These are phyloP conservation scores for Caenorhabditis sp. DNA, from an alignment of 2,888 invertebrate genomes.

Conservation along the genomic window DNA sequence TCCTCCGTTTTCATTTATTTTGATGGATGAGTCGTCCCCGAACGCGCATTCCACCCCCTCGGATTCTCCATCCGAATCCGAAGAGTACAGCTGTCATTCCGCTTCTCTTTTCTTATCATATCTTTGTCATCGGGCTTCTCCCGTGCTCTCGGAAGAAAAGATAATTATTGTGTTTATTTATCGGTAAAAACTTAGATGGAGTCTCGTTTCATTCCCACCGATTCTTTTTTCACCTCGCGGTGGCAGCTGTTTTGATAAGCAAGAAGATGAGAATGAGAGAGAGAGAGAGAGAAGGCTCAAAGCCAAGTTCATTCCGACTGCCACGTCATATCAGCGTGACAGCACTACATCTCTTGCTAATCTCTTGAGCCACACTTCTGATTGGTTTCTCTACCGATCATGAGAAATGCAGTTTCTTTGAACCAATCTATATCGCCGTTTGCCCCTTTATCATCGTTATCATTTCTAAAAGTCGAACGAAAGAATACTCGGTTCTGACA, in stretches of 20 bases:
- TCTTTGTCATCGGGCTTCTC: not conserved
- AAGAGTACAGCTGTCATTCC: slow-evolving; percentile 5
- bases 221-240: slow-evolving; percentile 18
- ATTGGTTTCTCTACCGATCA: no score
- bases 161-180: slow-evolving; percentile 46
- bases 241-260: slow-evolving; percentile 50
- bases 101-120: not conserved
- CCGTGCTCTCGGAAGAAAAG: not conserved
- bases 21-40: slow-evolving; percentile 33
- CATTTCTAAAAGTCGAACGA: slow-evolving; percentile 23
- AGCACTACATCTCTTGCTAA: not conserved
- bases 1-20: slow-evolving; percentile 12
- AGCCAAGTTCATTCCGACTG: not conserved
- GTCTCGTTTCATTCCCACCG: slow-evolving; percentile 29
- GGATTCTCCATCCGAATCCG: not conserved
- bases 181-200: slow-evolving; percentile 43
- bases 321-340: not conserved
- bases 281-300: not conserved
- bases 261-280: not conserved
- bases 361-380: not conserved
- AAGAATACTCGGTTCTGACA: slow-evolving; percentile 14
- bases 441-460: no score
- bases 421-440: no score
- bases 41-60: slow-evolving; percentile 17
- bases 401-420: no score